These are phyloP conservation scores for Tachina grossa DNA, from an alignment of 2,888 invertebrate species.

Conservation along the genomic window DNA sequence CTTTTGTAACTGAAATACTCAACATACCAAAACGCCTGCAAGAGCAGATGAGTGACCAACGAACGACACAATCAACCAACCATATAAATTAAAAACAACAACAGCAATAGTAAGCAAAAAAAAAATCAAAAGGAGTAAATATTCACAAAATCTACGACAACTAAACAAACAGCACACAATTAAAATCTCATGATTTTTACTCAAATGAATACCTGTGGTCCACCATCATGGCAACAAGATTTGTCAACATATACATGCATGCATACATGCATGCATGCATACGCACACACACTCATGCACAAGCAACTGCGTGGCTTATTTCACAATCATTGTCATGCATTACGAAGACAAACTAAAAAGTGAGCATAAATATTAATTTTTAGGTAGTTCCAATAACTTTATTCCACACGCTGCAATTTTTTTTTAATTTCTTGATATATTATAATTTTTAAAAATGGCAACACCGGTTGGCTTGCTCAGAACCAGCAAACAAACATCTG, in stretches of 20 bases:
- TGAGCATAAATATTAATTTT: neutral
- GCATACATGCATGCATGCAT: neutral
- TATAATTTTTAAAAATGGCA: too few species aligned
- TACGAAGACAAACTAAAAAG: neutral
- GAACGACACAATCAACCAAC: conserved; percentile 49
- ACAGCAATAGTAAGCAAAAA: neutral
- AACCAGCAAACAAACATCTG: too few species aligned
- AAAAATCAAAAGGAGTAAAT: conserved; percentile 18
- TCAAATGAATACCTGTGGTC: conserved; percentile 71
- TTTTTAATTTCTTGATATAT: too few species aligned
- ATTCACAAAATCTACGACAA: conserved; percentile 22
- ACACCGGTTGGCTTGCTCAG: too few species aligned
- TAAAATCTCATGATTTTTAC: conserved; percentile 69
- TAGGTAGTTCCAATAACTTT: neutral
- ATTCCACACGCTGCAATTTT: too few species aligned
- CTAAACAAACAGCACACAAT: conserved; percentile 58
- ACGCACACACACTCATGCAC: conserved; percentile 1
- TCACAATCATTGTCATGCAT: neutral
- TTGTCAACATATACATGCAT: conserved; percentile 61
- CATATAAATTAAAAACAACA: conserved; percentile 40
- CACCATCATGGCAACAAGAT: conserved; percentile 69
- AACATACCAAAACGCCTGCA: conserved; percentile 3
- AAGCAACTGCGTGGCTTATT: neutral
- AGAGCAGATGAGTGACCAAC: conserved; percentile 27
- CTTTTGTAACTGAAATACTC: conserved; percentile 46